phyloP scores from a whole-genome alignment of 1,140 invertebrate species.

The Dinothrombium tinctorium region DNA sequence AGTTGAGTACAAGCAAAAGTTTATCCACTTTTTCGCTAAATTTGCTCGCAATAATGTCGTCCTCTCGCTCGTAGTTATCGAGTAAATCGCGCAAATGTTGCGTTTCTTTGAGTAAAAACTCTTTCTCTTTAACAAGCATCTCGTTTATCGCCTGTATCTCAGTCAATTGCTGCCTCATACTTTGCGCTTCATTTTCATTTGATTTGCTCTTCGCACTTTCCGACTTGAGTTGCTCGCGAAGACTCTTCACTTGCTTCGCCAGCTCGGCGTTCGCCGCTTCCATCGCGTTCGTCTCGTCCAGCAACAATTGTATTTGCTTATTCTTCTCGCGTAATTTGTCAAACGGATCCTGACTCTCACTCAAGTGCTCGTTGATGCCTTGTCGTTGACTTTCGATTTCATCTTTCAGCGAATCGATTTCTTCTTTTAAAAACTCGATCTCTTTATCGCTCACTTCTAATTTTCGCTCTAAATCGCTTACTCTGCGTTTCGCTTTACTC shows the following conservation, averaged over 20 bases:
- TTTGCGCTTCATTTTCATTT: neutral
- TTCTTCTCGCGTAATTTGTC: slow-evolving; percentile 9
- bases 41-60: neutral
- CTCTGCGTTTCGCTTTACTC: neutral
- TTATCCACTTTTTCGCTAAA: neutral
- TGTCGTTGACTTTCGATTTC: slow-evolving; percentile 3
- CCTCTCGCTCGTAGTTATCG: neutral
- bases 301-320: slow-evolving; percentile 8
- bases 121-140: slow-evolving; percentile 3
- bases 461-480: neutral
- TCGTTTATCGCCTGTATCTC: slow-evolving; percentile 8
- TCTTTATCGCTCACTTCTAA: neutral
- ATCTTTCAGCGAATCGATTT: slow-evolving; percentile 5
- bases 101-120: neutral
- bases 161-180: neutral
- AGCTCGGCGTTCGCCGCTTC: slow-evolving; percentile 9
- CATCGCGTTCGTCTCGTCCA: slow-evolving; percentile 5
- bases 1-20: neutral
- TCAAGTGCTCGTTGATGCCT: neutral
- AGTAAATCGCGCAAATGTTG: neutral
- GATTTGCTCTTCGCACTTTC: slow-evolving; percentile 1
- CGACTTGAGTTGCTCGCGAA: slow-evolving; percentile 7
- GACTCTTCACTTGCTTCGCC: slow-evolving; percentile 9
- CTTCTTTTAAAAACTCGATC: neutral
- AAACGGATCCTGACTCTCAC: neutral